Base-by-base conservation (phyloP, 2,888 invertebrate genomes). In the Ennomos quercinarius region DNA sequence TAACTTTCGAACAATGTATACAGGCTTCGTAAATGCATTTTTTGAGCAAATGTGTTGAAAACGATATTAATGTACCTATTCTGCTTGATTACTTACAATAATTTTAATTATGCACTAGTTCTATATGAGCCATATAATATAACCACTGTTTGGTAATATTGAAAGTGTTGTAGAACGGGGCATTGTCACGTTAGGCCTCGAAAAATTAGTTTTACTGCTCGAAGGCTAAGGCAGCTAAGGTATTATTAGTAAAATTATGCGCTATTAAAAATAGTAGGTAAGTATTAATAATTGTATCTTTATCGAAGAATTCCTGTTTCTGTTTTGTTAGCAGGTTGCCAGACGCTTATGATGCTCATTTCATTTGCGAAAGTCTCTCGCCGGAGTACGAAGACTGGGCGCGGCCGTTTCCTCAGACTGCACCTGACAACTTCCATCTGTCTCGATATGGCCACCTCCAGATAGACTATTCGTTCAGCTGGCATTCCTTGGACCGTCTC, bases 401-500 rank as follows among this genome's bases (percentile, higher is more conserved):
- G 87, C 95, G 96, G 73, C 96, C 96, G 47, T 96, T 96, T 81
- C 95, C 97, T 51, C 94, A 95, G 77, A 82, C 92, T 1, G 89
- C 94, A 53, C 94, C 95, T 4, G 92, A 94, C 47, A 95, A 94
- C 81, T 94, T 96, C 84, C 96, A 96, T 66, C 87, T 96, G 61
- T 96, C 96, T 76, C 95, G 95, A 72, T 96, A 96, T 76, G 96
- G 97, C 53, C 95, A 96, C 74, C 89, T 96, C 47, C 95, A 96
- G 88, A 96, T 97, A 70, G 97, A 97, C 81, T 97, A 97, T 77
- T 96, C 96, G 1, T 95, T 95, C 84, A 96, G 96, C 86, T 97
- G 96, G 96, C 95, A 95, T 83, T 96, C 96, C 57, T 91, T 97
- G 64, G 95, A 96, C 81, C 95, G 96, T 76, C 95, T 96, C 70